Evolutionary conservation across 2,113 vertebrate genomes (phyloP).

Genomic region (Pseudopodoces humilis): DNA sequence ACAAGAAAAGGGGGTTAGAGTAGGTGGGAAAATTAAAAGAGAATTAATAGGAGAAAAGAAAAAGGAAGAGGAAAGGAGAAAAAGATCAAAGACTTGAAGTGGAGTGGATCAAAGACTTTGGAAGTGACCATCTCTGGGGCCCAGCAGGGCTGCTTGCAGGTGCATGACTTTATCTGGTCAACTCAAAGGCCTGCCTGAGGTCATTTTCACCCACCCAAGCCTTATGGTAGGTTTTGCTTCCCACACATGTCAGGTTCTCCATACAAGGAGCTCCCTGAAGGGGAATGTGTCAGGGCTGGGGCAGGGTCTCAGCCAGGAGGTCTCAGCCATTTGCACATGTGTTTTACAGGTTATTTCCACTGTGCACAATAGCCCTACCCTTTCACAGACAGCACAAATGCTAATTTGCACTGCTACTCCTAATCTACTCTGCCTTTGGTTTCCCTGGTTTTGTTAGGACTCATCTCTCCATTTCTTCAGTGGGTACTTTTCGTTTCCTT

Average conservation of each 20-base stretch:
- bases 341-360: background rate
- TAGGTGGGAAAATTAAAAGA: background rate
- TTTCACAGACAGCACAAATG: background rate
- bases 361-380: background rate
- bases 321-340: accelerated
- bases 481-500: background rate
- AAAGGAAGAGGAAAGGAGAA: background rate
- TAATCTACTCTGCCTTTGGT: background rate
- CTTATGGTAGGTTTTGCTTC: background rate
- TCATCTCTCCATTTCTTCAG: background rate
- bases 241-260: accelerated
- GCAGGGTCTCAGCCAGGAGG: background rate
- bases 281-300: accelerated
- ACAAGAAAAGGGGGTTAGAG: background rate
- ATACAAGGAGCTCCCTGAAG: background rate
- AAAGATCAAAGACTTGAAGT: background rate
- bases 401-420: background rate
- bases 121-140: background rate
- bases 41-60: background rate
- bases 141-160: background rate
- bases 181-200: background rate
- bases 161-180: background rate
- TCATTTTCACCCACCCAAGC: background rate
- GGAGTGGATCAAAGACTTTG: background rate
- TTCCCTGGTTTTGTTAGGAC: background rate